These are phyloP conservation scores for Aurelia coerulea DNA, from an alignment of 30 jellyfish, hydroid and myxozoan species.

Conservation along the genomic window DNA sequence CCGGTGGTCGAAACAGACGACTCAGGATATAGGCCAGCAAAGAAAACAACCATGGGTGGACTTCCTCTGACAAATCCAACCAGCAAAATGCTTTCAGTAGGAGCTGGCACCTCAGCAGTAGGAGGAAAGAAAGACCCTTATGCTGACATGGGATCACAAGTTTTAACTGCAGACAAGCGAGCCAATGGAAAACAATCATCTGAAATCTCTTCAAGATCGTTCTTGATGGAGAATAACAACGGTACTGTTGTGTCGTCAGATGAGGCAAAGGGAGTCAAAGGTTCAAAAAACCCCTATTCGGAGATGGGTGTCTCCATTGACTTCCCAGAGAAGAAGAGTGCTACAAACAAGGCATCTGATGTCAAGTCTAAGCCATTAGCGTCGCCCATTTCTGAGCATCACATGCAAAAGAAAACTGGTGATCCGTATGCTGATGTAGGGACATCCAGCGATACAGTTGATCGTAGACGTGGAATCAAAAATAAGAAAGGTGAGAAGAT, in stretches of 20 bases:
- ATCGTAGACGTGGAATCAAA: neutral
- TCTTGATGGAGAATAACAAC: slow-evolving; percentile 33
- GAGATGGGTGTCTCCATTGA: slow-evolving; percentile 66
- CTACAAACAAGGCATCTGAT: slow-evolving; percentile 1
- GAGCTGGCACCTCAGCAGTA: slow-evolving; percentile 34
- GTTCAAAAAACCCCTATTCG: slow-evolving; percentile 46
- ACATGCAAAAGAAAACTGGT: slow-evolving; percentile 8
- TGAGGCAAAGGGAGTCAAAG: slow-evolving; percentile 11
- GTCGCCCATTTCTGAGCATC: slow-evolving; percentile 7
- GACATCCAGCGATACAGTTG: neutral
- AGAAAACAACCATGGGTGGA: slow-evolving; percentile 37
- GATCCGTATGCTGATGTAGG: slow-evolving; percentile 1
- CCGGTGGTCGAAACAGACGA: slow-evolving; percentile 68
- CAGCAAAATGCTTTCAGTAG: neutral
- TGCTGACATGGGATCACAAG: slow-evolving; percentile 89
- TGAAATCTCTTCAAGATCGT: slow-evolving; percentile 43
- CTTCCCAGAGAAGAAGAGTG: slow-evolving; percentile 63
- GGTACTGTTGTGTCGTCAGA: slow-evolving; percentile 51
- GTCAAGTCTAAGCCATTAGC: neutral
- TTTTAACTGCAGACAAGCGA: slow-evolving; percentile 57
- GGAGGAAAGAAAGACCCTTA: slow-evolving; percentile 77
- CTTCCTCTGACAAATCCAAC: slow-evolving; percentile 48
- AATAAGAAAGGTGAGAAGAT: neutral
- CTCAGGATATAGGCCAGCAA: slow-evolving; percentile 39
- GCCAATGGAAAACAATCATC: slow-evolving; percentile 13